phyloP scores from a whole-genome alignment of 2,113 vertebrate species.

The Struthidea cinerea region DNA sequence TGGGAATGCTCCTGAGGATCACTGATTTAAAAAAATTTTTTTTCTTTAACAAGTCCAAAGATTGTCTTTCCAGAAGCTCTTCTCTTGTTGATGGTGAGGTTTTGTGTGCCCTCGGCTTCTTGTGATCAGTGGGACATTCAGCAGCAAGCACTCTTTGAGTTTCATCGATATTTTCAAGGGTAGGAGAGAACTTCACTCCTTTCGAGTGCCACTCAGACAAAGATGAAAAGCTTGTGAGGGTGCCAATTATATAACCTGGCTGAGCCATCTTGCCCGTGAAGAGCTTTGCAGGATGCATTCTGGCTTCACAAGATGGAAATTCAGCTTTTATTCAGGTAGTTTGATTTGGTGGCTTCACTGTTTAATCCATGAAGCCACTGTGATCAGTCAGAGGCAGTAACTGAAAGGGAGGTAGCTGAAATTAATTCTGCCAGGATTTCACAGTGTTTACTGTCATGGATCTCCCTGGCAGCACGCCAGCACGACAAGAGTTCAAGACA shows the following conservation, averaged over 20 bases:
- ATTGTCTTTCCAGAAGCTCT: neutral
- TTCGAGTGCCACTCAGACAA: neutral
- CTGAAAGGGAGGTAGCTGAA: neutral
- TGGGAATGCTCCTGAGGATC: neutral
- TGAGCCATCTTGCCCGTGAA: neutral
- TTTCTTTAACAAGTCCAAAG: neutral
- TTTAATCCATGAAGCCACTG: neutral
- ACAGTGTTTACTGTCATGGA: neutral
- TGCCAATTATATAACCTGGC: constrained; percentile 25
- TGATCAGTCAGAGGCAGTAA: neutral
- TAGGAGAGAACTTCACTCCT: constrained; percentile 15
- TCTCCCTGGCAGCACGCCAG: neutral
- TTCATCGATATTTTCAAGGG: constrained; percentile 12
- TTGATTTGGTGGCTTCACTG: neutral
- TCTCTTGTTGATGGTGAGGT: neutral
- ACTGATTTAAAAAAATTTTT: no score
- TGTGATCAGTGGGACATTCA: neutral
- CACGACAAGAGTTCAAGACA: neutral
- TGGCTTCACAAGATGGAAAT: neutral
- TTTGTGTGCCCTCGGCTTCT: neutral
- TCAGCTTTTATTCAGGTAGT: neutral
- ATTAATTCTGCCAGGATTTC: neutral
- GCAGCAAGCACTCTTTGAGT: neutral
- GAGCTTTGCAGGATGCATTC: neutral
- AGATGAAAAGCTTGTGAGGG: constrained; percentile 31